A percentile compares a stretch with the other conserved stretches of the same genome.
Evolutionary conservation across 2,888 invertebrate species (phyloP).

Genomic region (Griposia aprilina): DNA sequence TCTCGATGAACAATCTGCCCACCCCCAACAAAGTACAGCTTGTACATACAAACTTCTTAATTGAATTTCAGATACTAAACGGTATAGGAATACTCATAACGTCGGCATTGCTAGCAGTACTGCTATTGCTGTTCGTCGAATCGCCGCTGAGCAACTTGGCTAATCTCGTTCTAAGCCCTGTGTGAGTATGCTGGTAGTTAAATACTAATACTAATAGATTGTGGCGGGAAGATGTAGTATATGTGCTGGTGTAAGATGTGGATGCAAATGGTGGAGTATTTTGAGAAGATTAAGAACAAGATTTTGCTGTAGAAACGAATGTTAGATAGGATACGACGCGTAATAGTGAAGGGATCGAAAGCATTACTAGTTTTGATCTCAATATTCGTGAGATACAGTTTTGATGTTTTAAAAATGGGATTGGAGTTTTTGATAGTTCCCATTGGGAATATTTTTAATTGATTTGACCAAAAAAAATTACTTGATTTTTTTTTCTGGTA

Average conservation of each 20-base stretch:
- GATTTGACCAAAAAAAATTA: neutral
- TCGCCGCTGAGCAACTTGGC: constrained; percentile 60
- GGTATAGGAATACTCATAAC: constrained; percentile 48
- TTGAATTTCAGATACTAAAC: constrained; percentile 55
- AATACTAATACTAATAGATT: constrained; percentile 51
- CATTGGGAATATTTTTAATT: neutral
- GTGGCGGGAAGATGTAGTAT: neutral
- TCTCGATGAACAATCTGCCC: constrained; percentile 17
- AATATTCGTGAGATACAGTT: neutral
- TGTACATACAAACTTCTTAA: constrained; percentile 55
- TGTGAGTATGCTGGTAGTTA: constrained; percentile 44
- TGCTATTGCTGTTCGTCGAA: constrained; percentile 57
- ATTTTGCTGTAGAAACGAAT: neutral
- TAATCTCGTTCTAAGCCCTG: constrained; percentile 56
- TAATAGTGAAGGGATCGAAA: neutral
- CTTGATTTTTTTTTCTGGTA: neutral
- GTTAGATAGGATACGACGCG: neutral
- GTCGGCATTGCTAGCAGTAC: constrained; percentile 40
- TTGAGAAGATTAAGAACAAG: neutral
- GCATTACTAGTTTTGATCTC: neutral
- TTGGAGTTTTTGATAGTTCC: neutral
- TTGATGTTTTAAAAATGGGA: neutral
- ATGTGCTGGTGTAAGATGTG: neutral
- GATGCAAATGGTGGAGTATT: neutral
- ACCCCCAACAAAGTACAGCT: constrained; percentile 3